A percentile compares a stretch with the other conserved stretches of the same genome.
phyloP scores from a whole-genome alignment of 2,113 vertebrate species.

The Pica pica region DNA sequence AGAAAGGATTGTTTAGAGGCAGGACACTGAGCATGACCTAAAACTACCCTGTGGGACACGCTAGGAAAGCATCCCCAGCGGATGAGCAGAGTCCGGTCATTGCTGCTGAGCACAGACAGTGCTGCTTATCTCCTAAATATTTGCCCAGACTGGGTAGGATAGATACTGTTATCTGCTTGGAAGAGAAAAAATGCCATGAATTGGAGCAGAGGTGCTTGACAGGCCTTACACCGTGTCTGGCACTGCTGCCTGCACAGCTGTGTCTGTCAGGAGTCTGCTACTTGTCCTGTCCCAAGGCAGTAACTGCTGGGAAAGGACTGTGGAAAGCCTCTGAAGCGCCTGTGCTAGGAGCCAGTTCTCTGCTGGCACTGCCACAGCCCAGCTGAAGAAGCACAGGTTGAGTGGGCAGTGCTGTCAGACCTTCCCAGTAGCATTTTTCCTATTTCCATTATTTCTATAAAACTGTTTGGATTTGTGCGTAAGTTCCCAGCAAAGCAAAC shows the following conservation, averaged over 20 bases:
- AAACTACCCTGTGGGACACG: accelerated
- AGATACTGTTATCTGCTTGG: not conserved
- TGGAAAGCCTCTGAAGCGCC: not conserved
- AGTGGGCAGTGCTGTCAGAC: not conserved
- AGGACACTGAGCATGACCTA: not conserved
- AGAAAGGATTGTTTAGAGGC: not conserved
- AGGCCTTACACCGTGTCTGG: not conserved
- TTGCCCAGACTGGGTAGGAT: not conserved
- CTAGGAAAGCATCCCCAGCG: not conserved
- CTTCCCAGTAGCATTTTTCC: not conserved
- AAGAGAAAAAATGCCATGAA: not conserved
- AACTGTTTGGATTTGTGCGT: not conserved
- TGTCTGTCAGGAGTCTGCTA: not conserved
- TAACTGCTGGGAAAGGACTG: not conserved
- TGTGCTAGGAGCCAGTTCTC: not conserved
- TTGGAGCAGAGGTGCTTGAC: not conserved
- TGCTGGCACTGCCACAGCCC: not conserved
- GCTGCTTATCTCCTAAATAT: not conserved
- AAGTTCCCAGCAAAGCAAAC: not conserved
- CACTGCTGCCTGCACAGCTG: not conserved
- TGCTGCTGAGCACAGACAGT: not conserved
- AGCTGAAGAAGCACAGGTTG: not conserved
- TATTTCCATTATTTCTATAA: not conserved
- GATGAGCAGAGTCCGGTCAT: not conserved
- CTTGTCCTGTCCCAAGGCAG: not conserved